These are phyloP conservation scores for Tenthredo notha DNA, from an alignment of 2,888 invertebrate genomes.

Conservation along the genomic window DNA sequence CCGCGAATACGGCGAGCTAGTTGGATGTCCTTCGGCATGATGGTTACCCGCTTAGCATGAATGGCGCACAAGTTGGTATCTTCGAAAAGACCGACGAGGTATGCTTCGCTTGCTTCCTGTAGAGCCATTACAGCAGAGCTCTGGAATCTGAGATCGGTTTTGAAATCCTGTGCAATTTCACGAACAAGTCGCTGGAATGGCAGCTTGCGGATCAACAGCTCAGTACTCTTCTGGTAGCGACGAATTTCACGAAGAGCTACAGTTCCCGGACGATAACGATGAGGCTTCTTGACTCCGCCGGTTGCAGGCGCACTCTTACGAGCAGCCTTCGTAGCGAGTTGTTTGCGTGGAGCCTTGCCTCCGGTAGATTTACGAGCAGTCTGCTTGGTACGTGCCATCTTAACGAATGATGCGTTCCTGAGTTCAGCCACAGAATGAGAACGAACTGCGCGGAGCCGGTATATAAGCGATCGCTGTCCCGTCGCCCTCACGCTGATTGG, in stretches of 20 bases:
- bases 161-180: slow-evolving; percentile 88
- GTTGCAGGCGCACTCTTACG: slow-evolving; percentile 87
- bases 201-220: slow-evolving; percentile 85
- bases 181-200: slow-evolving; percentile 87
- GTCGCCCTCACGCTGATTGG: slow-evolving; percentile 12
- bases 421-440: not conserved
- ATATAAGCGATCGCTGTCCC: not conserved
- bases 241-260: slow-evolving; percentile 86
- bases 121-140: slow-evolving; percentile 86
- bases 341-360: slow-evolving; percentile 87
- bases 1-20: slow-evolving; percentile 76
- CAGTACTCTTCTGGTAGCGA: slow-evolving; percentile 87
- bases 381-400: slow-evolving; percentile 88
- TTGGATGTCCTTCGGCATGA: slow-evolving; percentile 84
- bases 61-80: slow-evolving; percentile 86
- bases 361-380: slow-evolving; percentile 87
- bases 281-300: slow-evolving; percentile 87
- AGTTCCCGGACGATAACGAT: slow-evolving; percentile 85
- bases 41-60: slow-evolving; percentile 86
- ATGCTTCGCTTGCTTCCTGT: slow-evolving; percentile 82
- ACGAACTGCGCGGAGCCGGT: not conserved
- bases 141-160: slow-evolving; percentile 85
- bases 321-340: slow-evolving; percentile 86
- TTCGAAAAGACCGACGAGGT: slow-evolving; percentile 85
- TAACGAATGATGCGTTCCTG: slow-evolving; percentile 55